A percentile compares a stretch with the other conserved stretches of the same genome.
Conservation (phyloP, 2,888 invertebrate species). For the Iselma pallidipennis region DNA sequence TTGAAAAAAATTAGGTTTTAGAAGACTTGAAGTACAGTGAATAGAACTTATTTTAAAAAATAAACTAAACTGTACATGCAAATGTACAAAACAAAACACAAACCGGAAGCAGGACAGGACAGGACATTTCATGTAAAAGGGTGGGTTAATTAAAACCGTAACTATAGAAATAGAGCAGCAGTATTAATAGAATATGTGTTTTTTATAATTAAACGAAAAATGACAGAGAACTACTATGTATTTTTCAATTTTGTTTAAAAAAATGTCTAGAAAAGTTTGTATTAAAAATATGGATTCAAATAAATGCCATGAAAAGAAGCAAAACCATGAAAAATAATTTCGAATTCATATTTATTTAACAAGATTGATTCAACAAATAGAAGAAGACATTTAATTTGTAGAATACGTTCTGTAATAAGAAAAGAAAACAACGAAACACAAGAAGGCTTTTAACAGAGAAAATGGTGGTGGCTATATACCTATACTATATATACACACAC, state of each 20-base stretch:
- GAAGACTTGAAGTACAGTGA: no score
- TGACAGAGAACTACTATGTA: neutral
- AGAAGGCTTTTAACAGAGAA: slow-evolving; percentile 20
- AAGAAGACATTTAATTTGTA: slow-evolving; percentile 19
- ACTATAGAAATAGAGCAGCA: no score
- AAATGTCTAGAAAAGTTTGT: neutral
- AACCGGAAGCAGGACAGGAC: no score
- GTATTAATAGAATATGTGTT: no score
- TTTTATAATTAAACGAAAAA: no score
- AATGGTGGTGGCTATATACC: neutral
- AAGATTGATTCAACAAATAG: slow-evolving; percentile 19
- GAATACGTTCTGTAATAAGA: slow-evolving; percentile 8
- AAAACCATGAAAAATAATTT: neutral
- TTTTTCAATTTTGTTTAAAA: neutral
- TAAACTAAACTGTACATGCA: no score
- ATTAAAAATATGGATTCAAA: neutral
- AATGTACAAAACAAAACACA: no score
- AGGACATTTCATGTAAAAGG: no score
- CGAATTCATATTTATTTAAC: slow-evolving; percentile 14
- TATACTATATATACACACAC: no score
- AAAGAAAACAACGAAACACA: slow-evolving; percentile 15
- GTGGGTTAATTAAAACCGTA: no score
- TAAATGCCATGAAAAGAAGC: neutral
- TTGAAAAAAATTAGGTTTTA: no score
- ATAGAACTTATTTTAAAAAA: no score